phyloP scores from a whole-genome alignment of 2,888 invertebrate genomes.

The Unio delphinus region DNA sequence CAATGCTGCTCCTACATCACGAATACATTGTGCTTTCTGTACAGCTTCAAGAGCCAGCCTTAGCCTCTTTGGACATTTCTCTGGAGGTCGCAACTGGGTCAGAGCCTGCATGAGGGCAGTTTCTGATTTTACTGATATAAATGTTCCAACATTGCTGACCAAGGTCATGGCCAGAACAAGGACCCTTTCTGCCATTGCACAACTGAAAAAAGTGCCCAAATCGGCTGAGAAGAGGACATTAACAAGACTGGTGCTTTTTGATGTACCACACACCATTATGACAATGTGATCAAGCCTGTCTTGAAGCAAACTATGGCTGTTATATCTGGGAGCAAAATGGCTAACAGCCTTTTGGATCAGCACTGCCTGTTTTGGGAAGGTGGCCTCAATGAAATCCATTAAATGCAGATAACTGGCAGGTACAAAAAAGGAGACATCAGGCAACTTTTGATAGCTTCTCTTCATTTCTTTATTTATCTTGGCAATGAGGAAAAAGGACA shows the following conservation, averaged over 20 bases:
- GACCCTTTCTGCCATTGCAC: conserved; percentile 30
- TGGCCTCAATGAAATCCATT: conserved; percentile 19
- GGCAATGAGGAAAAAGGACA: conserved; percentile 26
- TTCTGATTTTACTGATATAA: conserved; percentile 9
- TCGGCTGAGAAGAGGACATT: too few species aligned
- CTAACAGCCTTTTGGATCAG: background rate
- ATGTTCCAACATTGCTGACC: conserved; percentile 28
- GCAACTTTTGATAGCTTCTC: too few species aligned
- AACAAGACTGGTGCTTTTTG: conserved; percentile 8
- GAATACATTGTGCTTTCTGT: conserved; percentile 10
- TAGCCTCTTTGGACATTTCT: too few species aligned
- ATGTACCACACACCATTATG: conserved; percentile 5
- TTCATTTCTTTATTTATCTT: conserved; percentile 4
- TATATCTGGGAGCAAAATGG: too few species aligned
- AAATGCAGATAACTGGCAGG: conserved; percentile 22
- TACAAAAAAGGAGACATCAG: conserved; percentile 10
- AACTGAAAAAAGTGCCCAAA: background rate
- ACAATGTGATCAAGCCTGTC: conserved; percentile 10
- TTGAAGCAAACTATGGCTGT: conserved; percentile 3
- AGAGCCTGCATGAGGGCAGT: conserved; percentile 13
- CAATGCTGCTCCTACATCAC: conserved; percentile 15
- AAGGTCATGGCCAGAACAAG: conserved; percentile 28
- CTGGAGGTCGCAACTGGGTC: conserved; percentile 8
- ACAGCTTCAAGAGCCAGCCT: conserved; percentile 5
- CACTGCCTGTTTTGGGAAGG: conserved; percentile 3